Conservation (phyloP, 2,113 vertebrate genomes). For the Sinocyclocheilus grahami region DNA sequence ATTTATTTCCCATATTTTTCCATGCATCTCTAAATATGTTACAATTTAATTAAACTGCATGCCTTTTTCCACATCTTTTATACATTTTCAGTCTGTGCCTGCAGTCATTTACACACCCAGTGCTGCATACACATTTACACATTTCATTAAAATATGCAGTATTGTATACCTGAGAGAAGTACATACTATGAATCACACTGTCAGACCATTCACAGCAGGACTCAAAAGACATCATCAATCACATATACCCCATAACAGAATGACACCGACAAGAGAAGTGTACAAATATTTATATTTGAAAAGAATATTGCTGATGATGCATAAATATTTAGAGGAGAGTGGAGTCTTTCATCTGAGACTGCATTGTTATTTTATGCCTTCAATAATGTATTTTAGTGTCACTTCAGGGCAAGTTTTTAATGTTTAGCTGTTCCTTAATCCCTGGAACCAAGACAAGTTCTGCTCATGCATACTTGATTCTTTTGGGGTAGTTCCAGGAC, state of each 20-base stretch:
- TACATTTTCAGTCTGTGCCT: background rate
- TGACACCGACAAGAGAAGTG: constrained; percentile 50
- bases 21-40: background rate
- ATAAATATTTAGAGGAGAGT: background rate
- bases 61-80: background rate
- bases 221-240: constrained; percentile 12
- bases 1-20: background rate
- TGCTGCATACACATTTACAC: constrained; percentile 29
- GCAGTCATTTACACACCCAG: constrained; percentile 44
- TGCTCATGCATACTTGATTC: constrained; percentile 1
- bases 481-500: background rate
- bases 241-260: background rate
- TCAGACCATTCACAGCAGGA: background rate
- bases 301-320: background rate
- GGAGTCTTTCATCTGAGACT: constrained; percentile 6
- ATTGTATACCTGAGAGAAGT: constrained; percentile 5
- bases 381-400: background rate
- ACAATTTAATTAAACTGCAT: background rate
- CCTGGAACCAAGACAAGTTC: background rate
- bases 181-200: background rate
- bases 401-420: background rate
- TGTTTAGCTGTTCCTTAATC: constrained; percentile 8
- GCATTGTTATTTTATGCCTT: background rate
- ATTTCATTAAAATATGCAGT: background rate
- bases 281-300: background rate